Percentiles rank a stretch among this genome's conserved stretches.
These are phyloP conservation scores for Clarias magur DNA, from an alignment of 2,113 vertebrate species.

Conservation along the genomic window DNA sequence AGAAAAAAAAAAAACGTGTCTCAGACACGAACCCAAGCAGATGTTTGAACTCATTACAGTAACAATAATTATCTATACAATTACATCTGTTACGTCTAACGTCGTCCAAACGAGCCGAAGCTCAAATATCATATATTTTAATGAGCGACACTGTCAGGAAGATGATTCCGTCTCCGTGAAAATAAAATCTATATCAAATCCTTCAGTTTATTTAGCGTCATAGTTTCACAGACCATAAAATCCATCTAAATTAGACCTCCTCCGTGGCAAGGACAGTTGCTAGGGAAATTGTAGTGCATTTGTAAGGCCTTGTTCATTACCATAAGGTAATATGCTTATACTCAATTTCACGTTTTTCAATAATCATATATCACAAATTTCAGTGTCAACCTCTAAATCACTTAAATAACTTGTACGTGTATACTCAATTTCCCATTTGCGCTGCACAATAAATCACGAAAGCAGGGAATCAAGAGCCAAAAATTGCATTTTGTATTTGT, in stretches of 20 bases:
- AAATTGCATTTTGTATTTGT: slow-evolving; percentile 54
- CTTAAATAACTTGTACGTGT: slow-evolving; percentile 72
- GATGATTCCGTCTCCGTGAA: slow-evolving; percentile 15
- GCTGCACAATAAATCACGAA: slow-evolving; percentile 68
- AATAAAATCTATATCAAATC: slow-evolving; percentile 16
- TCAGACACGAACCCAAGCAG: slow-evolving; percentile 16
- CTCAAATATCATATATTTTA: slow-evolving; percentile 37
- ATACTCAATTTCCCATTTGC: slow-evolving; percentile 73
- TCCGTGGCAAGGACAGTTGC: slow-evolving; percentile 55
- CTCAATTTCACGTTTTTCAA: slow-evolving; percentile 73
- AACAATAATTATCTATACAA: slow-evolving; percentile 33
- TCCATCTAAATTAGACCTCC: slow-evolving; percentile 46
- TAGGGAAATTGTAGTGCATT: slow-evolving; percentile 15
- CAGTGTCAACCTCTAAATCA: slow-evolving; percentile 73
- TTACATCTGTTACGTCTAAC: slow-evolving; percentile 32
- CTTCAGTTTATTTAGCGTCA: slow-evolving; percentile 57
- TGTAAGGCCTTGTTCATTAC: slow-evolving; percentile 69
- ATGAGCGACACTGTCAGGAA: slow-evolving; percentile 8
- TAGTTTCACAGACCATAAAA: slow-evolving; percentile 61
- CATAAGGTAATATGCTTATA: slow-evolving; percentile 75
- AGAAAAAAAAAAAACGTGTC: not conserved
- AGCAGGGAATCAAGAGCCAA: slow-evolving; percentile 31
- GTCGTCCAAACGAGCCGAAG: slow-evolving; percentile 15
- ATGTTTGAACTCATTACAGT: slow-evolving; percentile 40
- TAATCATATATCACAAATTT: slow-evolving; percentile 72